Evolutionary conservation across 1,140 invertebrate species (phyloP), one percentile per base, ranked within the genome.

Genomic region (Saxidomus purpurata): DNA sequence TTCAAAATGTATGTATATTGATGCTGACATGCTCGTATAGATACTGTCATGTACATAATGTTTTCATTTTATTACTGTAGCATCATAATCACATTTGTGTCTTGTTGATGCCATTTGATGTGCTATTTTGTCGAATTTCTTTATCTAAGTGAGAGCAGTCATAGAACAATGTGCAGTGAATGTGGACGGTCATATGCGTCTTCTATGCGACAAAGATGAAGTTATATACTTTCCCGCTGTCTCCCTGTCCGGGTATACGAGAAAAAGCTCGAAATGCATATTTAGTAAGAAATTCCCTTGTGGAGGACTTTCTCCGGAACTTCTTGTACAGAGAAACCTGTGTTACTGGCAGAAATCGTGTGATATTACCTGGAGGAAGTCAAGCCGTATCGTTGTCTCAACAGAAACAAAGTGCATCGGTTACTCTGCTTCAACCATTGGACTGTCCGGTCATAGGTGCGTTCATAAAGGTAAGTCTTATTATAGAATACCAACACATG

Each of bases 311-410:
- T 59, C 86, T 8, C 49, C 86, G 13, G 59, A 63, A 11, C 49
- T 69, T 67, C 59, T 88, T 0, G 59, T 88, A 2, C 86, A 88
- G 28, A 36, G 31, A 38, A 88, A 88, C 59, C 69, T 55, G 15
- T 88, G 86, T 52, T 88, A 69, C 86, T 88, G 86, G 86, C 67
- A 81, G 47, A 34, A 63, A 28, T 61, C 34, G 0, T 88, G 86
- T 36, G 31, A 81, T 36, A 49, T 88, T 22, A 71, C 38, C 0
- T 88, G 86, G 86, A 6, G 25, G 28, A 36, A 40, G n/a, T 19
- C 74, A 4, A 49, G 79, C 15, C 55, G 43, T 2, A 63, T 88
- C 0, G 25, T 88, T 52, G 52, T 88, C 34, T 81, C 86, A 28
- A 88, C 52, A 55, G 76, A 71, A 9, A 25, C 13, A 13, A 31